Evolutionary conservation across 2,113 vertebrate genomes (phyloP), one percentile per base, ranked within the genome.

Genomic region (Donacobius atricapilla): DNA sequence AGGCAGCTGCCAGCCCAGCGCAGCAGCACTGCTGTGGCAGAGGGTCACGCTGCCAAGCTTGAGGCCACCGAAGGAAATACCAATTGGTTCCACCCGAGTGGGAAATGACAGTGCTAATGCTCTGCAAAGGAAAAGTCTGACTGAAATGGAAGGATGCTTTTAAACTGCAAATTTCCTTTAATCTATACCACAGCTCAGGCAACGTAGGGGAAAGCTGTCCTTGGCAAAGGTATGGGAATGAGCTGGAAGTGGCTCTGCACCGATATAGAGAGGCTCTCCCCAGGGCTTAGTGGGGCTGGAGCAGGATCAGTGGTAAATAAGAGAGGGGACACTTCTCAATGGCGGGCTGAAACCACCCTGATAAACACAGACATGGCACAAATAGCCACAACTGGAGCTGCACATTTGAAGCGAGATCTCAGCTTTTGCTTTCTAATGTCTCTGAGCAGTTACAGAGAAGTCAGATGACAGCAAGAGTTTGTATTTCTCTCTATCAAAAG

Each of bases 81-180:
- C 65, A 31, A 47, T 25, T 42, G 80, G 83, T 90, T 63, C 79
- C 80, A 82, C 61, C 18, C 6, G 5, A 69, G 45, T 11, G 79
- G 83, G 64, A 83, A 90, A 73, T 14, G 31, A 66, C 25, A 77
- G 37, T 3, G 57, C 82, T 87, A 92, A 79, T 15, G 35, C 68
- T 40, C 87, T 50, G 53, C 66, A 79, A 77, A 84, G 82, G 78
- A 66, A 5, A 88, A 93, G 53, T 23, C 91, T 82, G 13, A 9
- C 57, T 54, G 75, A 58, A 93, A 91, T 40, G 66, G 81, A 91
- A 89, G 69, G 66, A 94, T 53, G 87, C 73, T 91, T 89, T 85
- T 42, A 84, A 87, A 95, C 65, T 58, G 75, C 57, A 73, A n/a
- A 91, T 93, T 95, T 95, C 45, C 54, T 79, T 61, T 63, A 35